Base-by-base conservation (phyloP, 2,797 vertebrate species). In the Iguana delicatissima region DNA sequence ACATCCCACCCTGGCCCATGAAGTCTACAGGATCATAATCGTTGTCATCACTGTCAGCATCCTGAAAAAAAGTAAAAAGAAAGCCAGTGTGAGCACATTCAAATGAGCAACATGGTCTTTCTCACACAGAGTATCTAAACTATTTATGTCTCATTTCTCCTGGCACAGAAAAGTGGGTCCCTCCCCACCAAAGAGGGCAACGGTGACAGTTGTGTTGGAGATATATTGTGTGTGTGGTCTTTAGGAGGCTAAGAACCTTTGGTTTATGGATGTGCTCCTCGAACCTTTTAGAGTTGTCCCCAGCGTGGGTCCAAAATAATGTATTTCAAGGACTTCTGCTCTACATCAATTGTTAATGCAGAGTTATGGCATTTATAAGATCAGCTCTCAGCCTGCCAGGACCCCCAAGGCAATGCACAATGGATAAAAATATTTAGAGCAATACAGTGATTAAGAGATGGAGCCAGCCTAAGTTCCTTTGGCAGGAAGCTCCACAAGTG, bases 21-120 rank as follows among this genome's bases (percentile, higher is more conserved):
- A 98, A 98, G 1, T 95, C 96, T 64, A 94, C 0, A 0, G 84
- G 72, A 0, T 91, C 97, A 0, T 85, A 96, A 0, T 98, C 97
- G 12, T 98, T 97, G 4, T 98, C 97, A 5, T 97, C 96, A 79
- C 98, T 98, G 94, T 98, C 98, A 0, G 91, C 95, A 0, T 94
- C 97, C 98, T 99, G 94, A 72, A 89, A 76, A 77, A 50, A 50
- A 46, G 24, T 22, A 2, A 22, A 24, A n/a, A 55, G 50, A 24
- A 89, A 89, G 16, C 20, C 46, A 55, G 24, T 22, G 8, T 26
- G 32, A 26, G 20, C 1, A 0, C 0, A 29, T 6, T 10, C 35
- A 18, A 20, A 38, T 22, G 74, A 74, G 32, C 8, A 20, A 59
- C 29, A 38, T 5, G 22, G 3, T 22, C 2, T 22, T 74, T 12